A percentile compares a stretch with the other conserved stretches of the same genome.
Conservation (phyloP, 2,113 vertebrate genomes). For the Ciconia stormi region DNA sequence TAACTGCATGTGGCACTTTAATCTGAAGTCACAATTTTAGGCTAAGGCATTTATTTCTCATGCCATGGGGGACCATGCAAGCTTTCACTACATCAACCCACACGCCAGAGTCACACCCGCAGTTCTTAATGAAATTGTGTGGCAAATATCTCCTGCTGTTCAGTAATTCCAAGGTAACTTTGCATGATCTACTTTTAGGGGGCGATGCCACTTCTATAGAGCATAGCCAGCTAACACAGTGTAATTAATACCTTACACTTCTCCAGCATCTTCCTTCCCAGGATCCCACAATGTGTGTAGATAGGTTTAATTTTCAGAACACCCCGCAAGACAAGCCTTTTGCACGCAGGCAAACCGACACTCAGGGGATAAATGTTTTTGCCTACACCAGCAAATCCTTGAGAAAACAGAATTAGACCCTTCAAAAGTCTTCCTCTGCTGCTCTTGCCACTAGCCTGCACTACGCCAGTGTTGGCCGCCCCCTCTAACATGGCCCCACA, state of each 20-base stretch:
- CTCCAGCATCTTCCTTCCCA: background rate
- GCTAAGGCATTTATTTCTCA: conserved; percentile 40
- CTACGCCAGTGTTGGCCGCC: background rate
- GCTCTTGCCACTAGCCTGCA: background rate
- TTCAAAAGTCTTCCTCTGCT: background rate
- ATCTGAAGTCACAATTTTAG: conserved; percentile 49
- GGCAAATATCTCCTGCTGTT: background rate
- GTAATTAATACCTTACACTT: background rate
- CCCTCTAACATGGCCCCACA: background rate
- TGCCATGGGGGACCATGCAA: background rate
- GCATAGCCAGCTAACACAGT: background rate
- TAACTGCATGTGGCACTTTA: conserved; percentile 54
- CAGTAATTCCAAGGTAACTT: conserved; percentile 41
- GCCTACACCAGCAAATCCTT: background rate
- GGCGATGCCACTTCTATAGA: background rate
- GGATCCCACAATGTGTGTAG: background rate
- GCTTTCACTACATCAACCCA: background rate
- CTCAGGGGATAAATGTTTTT: background rate
- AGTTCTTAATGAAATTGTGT: background rate
- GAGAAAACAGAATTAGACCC: background rate
- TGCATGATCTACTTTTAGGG: background rate
- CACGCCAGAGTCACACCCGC: background rate
- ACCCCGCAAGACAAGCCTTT: background rate
- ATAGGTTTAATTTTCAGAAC: background rate
- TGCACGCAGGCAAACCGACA: fast-evolving